Percentiles rank a stretch among this genome's conserved stretches.
These are phyloP conservation scores for Epistrophe eligans DNA, from an alignment of 2,888 invertebrate genomes.

Conservation along the genomic window DNA sequence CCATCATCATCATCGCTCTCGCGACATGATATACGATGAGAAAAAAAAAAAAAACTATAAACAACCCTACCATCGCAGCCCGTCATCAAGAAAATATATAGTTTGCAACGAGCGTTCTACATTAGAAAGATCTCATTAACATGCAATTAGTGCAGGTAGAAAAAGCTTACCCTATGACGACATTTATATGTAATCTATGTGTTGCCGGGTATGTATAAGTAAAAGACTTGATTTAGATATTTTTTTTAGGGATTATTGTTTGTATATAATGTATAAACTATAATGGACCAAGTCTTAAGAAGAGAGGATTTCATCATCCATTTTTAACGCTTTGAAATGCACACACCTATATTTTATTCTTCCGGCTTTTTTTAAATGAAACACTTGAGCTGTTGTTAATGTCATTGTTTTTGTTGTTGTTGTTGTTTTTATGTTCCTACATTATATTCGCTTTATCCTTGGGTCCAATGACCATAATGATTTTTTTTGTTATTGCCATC, in stretches of 20 bases:
- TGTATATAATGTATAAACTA: background rate
- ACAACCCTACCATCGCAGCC: background rate
- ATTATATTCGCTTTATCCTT: slow-evolving; percentile 34
- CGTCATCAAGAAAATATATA: slow-evolving; percentile 9
- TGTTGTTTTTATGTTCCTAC: background rate
- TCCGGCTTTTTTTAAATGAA: slow-evolving; percentile 26
- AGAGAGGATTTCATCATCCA: slow-evolving; percentile 7
- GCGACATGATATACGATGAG: slow-evolving; percentile 4
- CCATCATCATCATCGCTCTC: background rate
- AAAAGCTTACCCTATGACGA: slow-evolving; percentile 30
- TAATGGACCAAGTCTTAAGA: slow-evolving; percentile 48
- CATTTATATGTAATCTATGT: background rate
- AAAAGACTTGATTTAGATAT: background rate
- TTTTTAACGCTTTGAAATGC: slow-evolving; percentile 6
- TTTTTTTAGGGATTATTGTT: slow-evolving; percentile 2
- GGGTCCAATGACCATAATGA: slow-evolving; percentile 15
- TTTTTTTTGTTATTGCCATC: background rate
- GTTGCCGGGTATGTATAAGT: background rate
- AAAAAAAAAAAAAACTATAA: background rate
- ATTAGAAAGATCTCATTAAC: slow-evolving; percentile 65
- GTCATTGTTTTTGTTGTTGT: background rate
- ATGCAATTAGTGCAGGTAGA: slow-evolving; percentile 68
- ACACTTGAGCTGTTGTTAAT: slow-evolving; percentile 24
- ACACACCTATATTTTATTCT: slow-evolving; percentile 10
- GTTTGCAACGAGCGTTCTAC: slow-evolving; percentile 21